Evolutionary conservation across 2,113 vertebrate genomes (phyloP), one percentile per base, ranked within the genome.

Genomic region (Podarcis muralis): DNA sequence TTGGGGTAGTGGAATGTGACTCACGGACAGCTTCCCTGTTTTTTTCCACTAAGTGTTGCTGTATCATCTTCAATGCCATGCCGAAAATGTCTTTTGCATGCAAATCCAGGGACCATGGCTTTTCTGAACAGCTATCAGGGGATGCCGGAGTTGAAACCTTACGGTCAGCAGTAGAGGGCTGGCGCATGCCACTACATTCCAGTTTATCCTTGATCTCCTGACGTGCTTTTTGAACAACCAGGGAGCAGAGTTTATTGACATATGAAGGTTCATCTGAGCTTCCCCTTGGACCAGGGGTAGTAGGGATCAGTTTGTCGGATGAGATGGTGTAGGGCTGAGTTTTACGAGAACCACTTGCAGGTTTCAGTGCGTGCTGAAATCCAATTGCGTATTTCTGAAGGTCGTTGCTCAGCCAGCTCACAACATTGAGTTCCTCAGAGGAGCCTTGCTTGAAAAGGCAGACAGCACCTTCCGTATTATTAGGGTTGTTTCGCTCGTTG

Each of bases 31-130:
- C 89, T 72, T 92, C 92, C n/a, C 91, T 94, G 2, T 89, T 88
- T 83, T 96, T 95, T 76, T 96, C 94, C 25, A 94, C 83, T 77
- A 96, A 53, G 69, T 95, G 94, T 84, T 96, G 95, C 25, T 95
- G 94, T 84, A 96, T 96, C 74, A 96, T 74, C 88, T 37, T 94
- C 85, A 96, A 91, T 74, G 95, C 93, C 80, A 95, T 96, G 32
- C 94, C 90, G 71, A 96, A 95, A 86, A 96, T 90, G 71, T 96
- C 94, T 66, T 95, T 95, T 75, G 95, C 95, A 85, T 96, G 77
- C 40, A 94, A 91, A 87, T 96, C 94, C 32, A 94, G 92, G 81
- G 94, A 95, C 86, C 90, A 66, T 32, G 86, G 76, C 69, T 88
- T 91, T 88, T 91, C 90, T 13, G 86, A 75, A 68, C 40, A 18